A percentile compares a stretch with the other conserved stretches of the same genome.
phyloP scores from a whole-genome alignment of 2,797 vertebrate genomes.

The Gobionotothen gibberifrons region DNA sequence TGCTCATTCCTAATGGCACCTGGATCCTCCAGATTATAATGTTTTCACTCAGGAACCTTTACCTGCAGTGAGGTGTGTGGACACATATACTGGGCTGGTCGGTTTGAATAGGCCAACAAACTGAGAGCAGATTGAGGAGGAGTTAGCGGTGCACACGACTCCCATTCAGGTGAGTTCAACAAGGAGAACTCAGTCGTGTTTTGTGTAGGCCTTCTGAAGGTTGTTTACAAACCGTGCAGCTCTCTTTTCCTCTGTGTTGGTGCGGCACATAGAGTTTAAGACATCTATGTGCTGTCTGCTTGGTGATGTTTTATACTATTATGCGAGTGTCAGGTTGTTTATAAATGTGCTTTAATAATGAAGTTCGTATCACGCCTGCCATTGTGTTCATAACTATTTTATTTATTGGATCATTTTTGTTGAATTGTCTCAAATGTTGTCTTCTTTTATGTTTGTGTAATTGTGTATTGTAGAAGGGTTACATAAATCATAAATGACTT shows the following conservation, averaged over 20 bases:
- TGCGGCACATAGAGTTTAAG: not conserved
- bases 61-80: not conserved
- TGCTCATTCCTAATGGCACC: too few species aligned
- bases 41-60: too few species aligned
- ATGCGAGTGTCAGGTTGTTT: not conserved
- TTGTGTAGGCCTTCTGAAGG: not conserved
- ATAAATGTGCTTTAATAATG: not conserved
- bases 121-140: not conserved
- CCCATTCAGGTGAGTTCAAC: not conserved
- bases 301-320: not conserved
- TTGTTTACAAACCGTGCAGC: not conserved
- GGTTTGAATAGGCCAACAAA: not conserved
- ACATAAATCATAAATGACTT: not conserved
- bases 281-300: not conserved
- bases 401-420: not conserved
- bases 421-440: not conserved
- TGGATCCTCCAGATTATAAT: too few species aligned
- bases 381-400: not conserved
- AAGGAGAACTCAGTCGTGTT: not conserved
- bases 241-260: not conserved
- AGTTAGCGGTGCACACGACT: not conserved
- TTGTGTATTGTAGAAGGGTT: not conserved
- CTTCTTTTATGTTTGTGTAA: not conserved
- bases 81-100: not conserved
- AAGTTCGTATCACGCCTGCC: not conserved